These are phyloP conservation scores for Pammene fasciana DNA, from an alignment of 2,888 invertebrate species.

Conservation along the genomic window DNA sequence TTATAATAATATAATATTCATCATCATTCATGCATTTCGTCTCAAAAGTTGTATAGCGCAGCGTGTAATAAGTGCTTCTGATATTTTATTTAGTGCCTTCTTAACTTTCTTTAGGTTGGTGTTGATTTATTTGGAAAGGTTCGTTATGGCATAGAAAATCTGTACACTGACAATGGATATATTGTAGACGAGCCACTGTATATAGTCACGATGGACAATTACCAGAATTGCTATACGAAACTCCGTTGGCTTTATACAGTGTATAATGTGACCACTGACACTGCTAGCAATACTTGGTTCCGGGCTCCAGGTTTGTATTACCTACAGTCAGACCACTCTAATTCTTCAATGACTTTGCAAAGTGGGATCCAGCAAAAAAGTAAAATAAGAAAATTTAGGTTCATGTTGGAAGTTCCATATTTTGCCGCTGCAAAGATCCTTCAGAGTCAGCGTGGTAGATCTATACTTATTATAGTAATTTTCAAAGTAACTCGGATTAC, in stretches of 20 bases:
- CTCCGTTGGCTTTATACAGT: slow-evolving; percentile 55
- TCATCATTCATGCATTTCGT: no score
- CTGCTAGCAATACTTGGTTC: slow-evolving; percentile 59
- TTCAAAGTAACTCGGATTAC: no score
- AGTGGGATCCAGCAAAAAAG: no score
- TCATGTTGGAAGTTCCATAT: no score
- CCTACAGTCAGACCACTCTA: no score
- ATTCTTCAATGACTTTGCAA: neutral
- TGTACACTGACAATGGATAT: slow-evolving; percentile 78
- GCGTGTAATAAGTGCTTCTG: no score
- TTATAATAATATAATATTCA: no score
- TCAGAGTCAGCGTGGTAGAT: no score
- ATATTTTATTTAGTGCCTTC: neutral
- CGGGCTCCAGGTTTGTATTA: slow-evolving; percentile 62
- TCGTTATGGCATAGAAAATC: slow-evolving; percentile 73
- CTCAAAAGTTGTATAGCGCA: no score
- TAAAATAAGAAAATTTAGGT: no score
- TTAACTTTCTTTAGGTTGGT: slow-evolving; percentile 50
- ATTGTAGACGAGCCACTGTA: slow-evolving; percentile 55
- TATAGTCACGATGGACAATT: slow-evolving; percentile 43
- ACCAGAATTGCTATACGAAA: slow-evolving; percentile 57
- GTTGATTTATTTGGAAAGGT: slow-evolving; percentile 74
- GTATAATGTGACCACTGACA: slow-evolving; percentile 59
- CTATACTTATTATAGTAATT: no score
- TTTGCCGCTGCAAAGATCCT: no score